Evolutionary conservation across 2,888 invertebrate genomes (phyloP), one percentile per base, ranked within the genome.

Genomic region (Megastigmus dorsalis): DNA sequence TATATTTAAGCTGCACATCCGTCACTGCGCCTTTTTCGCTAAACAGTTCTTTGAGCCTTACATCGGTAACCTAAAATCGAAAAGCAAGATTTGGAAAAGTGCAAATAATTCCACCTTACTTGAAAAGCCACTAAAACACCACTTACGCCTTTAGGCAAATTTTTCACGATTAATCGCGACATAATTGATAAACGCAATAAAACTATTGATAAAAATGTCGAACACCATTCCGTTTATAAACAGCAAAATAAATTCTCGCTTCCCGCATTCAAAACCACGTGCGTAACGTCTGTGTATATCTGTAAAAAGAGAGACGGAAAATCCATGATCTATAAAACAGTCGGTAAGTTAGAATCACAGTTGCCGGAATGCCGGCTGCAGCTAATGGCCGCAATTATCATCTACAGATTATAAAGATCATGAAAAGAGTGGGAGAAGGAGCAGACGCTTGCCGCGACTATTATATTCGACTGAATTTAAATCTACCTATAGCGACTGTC

Each of bases 1-100:
- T 97, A 84, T 95, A 98, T 87, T 98, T 99, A 6, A 99, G 88
- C 82, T 97, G 95, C 6, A 98, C 92, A 89, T 99, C 99, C 6
- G 98, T 99, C 7, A 99, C 93, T 77, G 92, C 13, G 15, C 75
- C 75, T 28, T 75, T 75, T 43, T 92, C 88, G 59, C 93, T 90
- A 87, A 98, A 98, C 66, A 94, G 86, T 80, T 93, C 91, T 80
- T 92, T 92, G 13, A 98, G 87, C 84, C 93, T 93, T 0, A 94
- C 92, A 77, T 94, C 94, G 13, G 93, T 94, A 78, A 95, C 92
- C 97, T 97, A 84, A n/a, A 86, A 84, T 77, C 78, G 13, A 13
- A 41, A 66, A 60, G 18, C 60, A 68, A 60, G 57, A 59, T 23
- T 62, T 68, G 7, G 5, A 67, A 60, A 50, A 41, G 2, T 9